Percentiles rank a stretch among this genome's conserved stretches.
phyloP scores from a whole-genome alignment of 64 coral and sea anemone species.

The Hydrozoanthus tunicans region DNA sequence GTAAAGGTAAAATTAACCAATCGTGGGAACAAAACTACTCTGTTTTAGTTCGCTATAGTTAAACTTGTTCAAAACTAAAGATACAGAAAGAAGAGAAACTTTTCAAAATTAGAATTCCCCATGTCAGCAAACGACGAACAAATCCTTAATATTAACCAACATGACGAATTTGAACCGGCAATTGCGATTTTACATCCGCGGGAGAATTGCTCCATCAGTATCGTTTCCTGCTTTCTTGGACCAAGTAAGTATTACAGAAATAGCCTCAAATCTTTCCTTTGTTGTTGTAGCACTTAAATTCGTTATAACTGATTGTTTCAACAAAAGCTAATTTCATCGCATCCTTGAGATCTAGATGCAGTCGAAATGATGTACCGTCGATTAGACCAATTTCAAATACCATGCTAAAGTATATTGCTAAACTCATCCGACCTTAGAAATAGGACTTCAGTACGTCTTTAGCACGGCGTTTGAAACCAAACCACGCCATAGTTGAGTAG shows the following conservation, averaged over 20 bases:
- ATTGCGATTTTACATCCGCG: slow-evolving; percentile 23
- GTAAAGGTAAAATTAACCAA: neutral
- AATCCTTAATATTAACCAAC: slow-evolving; percentile 20
- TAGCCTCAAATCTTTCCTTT: no score
- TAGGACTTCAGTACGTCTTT: no score
- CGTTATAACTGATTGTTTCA: no score
- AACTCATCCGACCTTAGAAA: no score
- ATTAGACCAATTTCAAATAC: no score
- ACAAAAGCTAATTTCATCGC: no score
- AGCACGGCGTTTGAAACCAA: no score
- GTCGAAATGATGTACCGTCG: no score
- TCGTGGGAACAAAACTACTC: neutral
- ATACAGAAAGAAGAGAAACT: neutral
- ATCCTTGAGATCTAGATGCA: no score
- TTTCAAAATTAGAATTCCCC: neutral
- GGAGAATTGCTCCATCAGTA: slow-evolving; percentile 32
- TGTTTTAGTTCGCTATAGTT: neutral
- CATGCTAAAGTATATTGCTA: no score
- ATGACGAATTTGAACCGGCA: slow-evolving; percentile 5
- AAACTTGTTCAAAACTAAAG: neutral
- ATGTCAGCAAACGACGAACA: slow-evolving; percentile 23
- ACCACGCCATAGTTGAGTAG: no score
- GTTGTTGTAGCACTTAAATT: no score
- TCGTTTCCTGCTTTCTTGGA: slow-evolving; percentile 45
- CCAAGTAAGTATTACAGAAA: slow-evolving; percentile 1